Conservation (phyloP, 2,888 invertebrate species). For the Meiosimyza platycephala region DNA sequence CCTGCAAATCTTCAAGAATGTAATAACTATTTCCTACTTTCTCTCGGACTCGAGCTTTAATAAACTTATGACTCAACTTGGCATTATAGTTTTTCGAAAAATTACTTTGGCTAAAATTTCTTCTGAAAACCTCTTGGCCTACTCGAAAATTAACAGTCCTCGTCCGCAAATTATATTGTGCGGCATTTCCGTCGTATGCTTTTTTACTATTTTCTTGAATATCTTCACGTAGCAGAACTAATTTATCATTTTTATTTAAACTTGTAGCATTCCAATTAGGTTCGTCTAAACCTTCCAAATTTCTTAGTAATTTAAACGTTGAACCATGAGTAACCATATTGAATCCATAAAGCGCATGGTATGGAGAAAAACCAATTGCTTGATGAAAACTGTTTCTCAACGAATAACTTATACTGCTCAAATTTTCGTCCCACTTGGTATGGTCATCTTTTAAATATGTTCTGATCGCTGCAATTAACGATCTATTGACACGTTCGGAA, state of each 20-base stretch:
- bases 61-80: neutral
- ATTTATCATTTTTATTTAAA: neutral
- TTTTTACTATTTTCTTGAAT: constrained; percentile 14
- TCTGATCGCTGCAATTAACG: constrained; percentile 51
- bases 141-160: neutral
- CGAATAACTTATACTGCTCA: neutral
- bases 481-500: constrained; percentile 54
- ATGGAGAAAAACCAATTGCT: neutral
- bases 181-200: constrained; percentile 7
- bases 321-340: constrained; percentile 21
- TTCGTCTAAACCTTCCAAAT: neutral
- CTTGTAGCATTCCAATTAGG: neutral
- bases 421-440: constrained; percentile 11
- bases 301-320: neutral
- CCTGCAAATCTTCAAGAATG: neutral
- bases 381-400: constrained; percentile 1
- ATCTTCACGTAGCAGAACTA: neutral
- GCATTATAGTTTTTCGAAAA: neutral
- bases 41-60: neutral
- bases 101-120: neutral
- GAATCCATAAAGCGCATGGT: constrained; percentile 15
- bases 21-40: constrained; percentile 9
- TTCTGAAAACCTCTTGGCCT: neutral
- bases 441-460: constrained; percentile 36
- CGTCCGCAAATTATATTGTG: neutral